Evolutionary conservation across 2,888 invertebrate genomes (phyloP).

Genomic region (Clusia tigrina): DNA sequence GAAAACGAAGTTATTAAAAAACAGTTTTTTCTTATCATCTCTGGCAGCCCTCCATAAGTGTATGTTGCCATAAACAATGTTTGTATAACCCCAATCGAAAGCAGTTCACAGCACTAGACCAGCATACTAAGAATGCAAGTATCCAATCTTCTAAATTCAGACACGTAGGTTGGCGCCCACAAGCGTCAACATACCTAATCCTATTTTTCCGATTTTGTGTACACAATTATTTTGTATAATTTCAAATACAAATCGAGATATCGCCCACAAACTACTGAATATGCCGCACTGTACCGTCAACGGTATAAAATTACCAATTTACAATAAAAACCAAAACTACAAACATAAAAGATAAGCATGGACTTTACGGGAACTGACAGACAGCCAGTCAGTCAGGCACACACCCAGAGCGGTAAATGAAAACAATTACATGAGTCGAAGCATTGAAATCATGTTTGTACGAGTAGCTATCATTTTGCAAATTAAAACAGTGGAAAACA

Average conservation of each 20-base stretch:
- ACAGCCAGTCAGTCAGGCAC: slow-evolving; percentile 9
- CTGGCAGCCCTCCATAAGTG: too few species aligned
- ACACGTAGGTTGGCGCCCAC: slow-evolving; percentile 6
- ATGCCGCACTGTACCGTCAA: slow-evolving; percentile 52
- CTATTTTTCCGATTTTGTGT: slow-evolving; percentile 41
- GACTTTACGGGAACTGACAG: slow-evolving; percentile 27
- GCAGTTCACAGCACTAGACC: too few species aligned
- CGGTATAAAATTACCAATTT: slow-evolving; percentile 61
- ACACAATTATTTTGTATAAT: slow-evolving; percentile 41
- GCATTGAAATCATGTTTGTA: neutral
- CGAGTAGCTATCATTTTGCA: neutral
- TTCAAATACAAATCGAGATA: slow-evolving; percentile 34
- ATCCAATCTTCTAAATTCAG: too few species aligned
- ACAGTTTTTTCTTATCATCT: too few species aligned
- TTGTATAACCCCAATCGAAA: too few species aligned
- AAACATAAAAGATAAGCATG: slow-evolving; percentile 17
- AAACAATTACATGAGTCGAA: neutral
- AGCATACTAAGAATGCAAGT: too few species aligned
- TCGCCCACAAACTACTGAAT: slow-evolving; percentile 20
- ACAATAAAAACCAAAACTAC: slow-evolving; percentile 39
- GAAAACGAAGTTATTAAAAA: too few species aligned
- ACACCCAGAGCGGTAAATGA: slow-evolving; percentile 5
- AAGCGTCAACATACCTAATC: slow-evolving; percentile 23
- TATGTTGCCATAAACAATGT: too few species aligned
- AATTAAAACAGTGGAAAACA: neutral